Conservation (phyloP, 2,888 invertebrate genomes). For the Cacoxenus indagator region DNA sequence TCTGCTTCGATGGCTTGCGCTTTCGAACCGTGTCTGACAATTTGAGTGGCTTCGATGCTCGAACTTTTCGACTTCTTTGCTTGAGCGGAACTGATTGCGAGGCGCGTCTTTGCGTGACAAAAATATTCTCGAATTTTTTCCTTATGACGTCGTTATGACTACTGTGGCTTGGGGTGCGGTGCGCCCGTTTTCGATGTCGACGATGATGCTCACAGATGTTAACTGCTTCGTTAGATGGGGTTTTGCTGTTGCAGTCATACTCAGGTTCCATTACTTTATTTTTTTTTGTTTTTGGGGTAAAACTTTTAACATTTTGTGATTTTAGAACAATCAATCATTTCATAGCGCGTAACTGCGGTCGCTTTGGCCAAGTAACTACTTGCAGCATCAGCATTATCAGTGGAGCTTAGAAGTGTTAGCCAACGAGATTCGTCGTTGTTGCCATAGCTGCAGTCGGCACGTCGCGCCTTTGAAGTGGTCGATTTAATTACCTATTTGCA, state of each 20-base stretch:
- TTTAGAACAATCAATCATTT: constrained; percentile 53
- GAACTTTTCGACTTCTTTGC: constrained; percentile 40
- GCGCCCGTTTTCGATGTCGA: background rate
- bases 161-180: background rate
- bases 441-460: background rate
- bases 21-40: background rate
- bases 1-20: constrained; percentile 27
- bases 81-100: constrained; percentile 59
- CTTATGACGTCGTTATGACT: constrained; percentile 39
- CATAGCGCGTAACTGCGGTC: constrained; percentile 28
- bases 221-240: constrained; percentile 19
- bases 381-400: background rate
- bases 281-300: background rate
- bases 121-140: constrained; percentile 42
- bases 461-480: background rate
- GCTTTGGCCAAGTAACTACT: background rate
- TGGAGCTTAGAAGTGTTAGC: background rate
- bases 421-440: background rate
- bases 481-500: constrained; percentile 17
- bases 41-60: background rate
- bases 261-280: background rate
- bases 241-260: no score
- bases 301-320: background rate
- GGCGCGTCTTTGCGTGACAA: constrained; percentile 51
- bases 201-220: constrained; percentile 23